phyloP scores from a whole-genome alignment of 2,797 vertebrate species.

The Vultur gryphus region DNA sequence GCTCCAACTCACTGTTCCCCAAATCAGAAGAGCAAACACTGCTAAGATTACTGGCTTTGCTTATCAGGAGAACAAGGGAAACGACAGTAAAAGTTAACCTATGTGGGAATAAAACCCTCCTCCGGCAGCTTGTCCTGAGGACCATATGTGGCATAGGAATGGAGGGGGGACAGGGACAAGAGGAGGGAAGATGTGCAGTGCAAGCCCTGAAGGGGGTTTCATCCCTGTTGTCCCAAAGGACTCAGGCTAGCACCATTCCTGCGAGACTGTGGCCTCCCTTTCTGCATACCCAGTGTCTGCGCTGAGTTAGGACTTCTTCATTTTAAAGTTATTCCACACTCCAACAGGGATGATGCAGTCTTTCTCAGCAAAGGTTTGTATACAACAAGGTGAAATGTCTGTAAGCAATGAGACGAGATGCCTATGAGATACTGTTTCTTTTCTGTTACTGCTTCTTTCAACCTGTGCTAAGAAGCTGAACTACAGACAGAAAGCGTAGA shows the following conservation, averaged over 20 bases:
- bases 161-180: background rate
- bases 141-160: fast-evolving
- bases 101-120: background rate
- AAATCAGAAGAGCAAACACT: background rate
- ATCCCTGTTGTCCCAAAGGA: background rate
- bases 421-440: background rate
- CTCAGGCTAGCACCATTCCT: background rate
- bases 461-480: background rate
- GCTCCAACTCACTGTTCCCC: background rate
- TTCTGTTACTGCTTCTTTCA: background rate
- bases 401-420: background rate
- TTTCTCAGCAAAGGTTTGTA: background rate
- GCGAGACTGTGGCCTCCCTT: background rate
- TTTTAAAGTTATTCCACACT: background rate
- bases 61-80: background rate
- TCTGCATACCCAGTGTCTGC: background rate
- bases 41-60: background rate
- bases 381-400: background rate
- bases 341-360: background rate
- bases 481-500: background rate
- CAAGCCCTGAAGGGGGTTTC: background rate
- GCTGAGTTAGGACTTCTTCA: background rate
- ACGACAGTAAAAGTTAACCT: background rate
- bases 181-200: background rate
- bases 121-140: background rate